Conservation (phyloP, 2,797 vertebrate species). For the Cirrhinus molitorella region DNA sequence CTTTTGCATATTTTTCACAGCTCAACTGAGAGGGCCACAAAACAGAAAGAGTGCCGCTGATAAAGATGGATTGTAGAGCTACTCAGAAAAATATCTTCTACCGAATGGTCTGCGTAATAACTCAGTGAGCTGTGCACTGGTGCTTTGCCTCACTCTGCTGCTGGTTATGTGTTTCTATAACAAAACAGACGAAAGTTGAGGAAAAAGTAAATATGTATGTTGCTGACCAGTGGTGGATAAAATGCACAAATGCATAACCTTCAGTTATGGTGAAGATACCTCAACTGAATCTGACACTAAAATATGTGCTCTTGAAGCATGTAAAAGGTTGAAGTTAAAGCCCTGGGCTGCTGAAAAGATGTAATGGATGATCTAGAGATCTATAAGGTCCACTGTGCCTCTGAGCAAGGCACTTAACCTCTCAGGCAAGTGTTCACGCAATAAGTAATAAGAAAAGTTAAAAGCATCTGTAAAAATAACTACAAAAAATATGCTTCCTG, state of each 20-base stretch:
- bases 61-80: slow-evolving; percentile 21
- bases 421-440: not conserved
- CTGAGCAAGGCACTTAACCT: not conserved
- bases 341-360: not conserved
- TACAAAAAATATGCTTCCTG: not conserved
- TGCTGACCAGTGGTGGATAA: not conserved
- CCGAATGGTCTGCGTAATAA: slow-evolving; percentile 43
- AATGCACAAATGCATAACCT: slow-evolving; percentile 6
- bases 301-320: not conserved
- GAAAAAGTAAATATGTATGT: not conserved
- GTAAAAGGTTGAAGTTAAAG: not conserved
- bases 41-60: slow-evolving; percentile 27
- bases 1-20: slow-evolving; percentile 38
- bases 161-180: not conserved
- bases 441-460: not conserved
- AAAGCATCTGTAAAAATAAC: not conserved
- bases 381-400: not conserved
- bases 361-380: not conserved
- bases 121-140: not conserved
- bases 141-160: not conserved
- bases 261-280: not conserved
- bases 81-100: not conserved
- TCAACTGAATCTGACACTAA: not conserved
- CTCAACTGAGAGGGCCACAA: slow-evolving; percentile 10
- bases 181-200: slow-evolving; percentile 23